Evolutionary conservation across 2,888 invertebrate genomes (phyloP), one percentile per base, ranked within the genome.

Genomic region (Amphipoea lucens): DNA sequence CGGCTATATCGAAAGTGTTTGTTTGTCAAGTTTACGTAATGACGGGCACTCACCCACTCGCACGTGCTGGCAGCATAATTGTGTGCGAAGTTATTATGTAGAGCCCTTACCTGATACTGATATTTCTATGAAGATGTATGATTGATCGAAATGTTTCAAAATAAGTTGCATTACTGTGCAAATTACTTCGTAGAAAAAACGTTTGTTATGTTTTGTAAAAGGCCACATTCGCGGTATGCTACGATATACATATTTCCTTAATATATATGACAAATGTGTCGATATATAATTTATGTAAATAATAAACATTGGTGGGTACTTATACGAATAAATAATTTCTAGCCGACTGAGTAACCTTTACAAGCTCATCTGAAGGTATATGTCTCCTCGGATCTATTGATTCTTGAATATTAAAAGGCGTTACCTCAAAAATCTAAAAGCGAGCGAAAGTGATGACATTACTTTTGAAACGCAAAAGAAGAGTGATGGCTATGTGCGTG

Each of bases 241-340:
- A 73, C 73, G 69, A 75, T 74, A 73, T 74, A 81, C 29, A 29
- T 29, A 29, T 29, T 29, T 29, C 29, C 29, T 29, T 29, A 29
- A 29, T 29, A 29, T 78, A 75, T 74, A 74, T 87, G 83, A 78
- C 66, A 84, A 80, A 88, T 77, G 62, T 75, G 76, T 76, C 74
- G 69, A 83, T 81, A 77, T 81, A 77, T 81, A 78, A 82, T 85
- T 76, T 79, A 88, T 84, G 83, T 78, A 75, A 82, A 84, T 84
- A 79, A 76, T 70, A 83, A 70, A 83, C 80, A 79, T 85, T 75
- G 63, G 74, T 66, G 74, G 57, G 73, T 67, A 36, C 36, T 36
- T 36, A 74, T 83, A 85, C 83, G 83, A 84, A 86, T 80, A 78
- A 74, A 81, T 76, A 76, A 74, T 77, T 69, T 63, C 29, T 51